Base-by-base conservation (phyloP, 92 coral and sea anemone genomes). In the Actinernus sp. region DNA sequence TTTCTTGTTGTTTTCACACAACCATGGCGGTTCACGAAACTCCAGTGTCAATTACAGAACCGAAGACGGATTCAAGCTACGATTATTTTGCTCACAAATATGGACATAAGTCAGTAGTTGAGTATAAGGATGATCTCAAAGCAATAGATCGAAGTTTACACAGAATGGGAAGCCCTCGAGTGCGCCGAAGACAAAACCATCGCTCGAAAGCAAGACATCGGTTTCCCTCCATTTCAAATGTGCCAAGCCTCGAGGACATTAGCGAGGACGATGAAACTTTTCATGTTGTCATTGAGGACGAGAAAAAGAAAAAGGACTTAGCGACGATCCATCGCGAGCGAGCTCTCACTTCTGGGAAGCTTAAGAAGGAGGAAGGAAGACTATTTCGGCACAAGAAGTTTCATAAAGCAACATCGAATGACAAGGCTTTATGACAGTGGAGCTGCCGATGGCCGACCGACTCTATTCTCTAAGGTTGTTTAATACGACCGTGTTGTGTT, bases 51-150 rank as follows among this genome's bases (percentile, higher is more conserved):
- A 70, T 70, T 38, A 70, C 78, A 17, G 78, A 70, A 57, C 78
- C 78, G 4, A 43, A 57, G 16, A 54, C 66, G 41, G 65, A 70
- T 26, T 54, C 78, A 26, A 70, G 78, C 25, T 70, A 70, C 54
- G 78, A 70, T 46, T 70, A 70, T 25, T 70, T 70, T 46, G 78
- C 67, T 57, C 66, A 70, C 24, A 70, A 70, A 57, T 70, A 70
- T 20, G 78, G 56, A 31, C 78, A 70, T 30, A 70, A 70, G 34
- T 55, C 78, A 40, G 78, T 34, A 0, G 57, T 70, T 3, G 57
- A 70, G 43, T 70, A 13, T 26, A 70, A 70, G 26, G 78, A 70
- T n/a, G 78, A 70, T 27, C 28, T 70, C 18, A 56, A 57, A 14
- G 78, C 78, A 30, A 70, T 70, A 5, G 78, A 70, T 22, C 20